Evolutionary conservation across 1,140 invertebrate genomes (phyloP).

Genomic region (Akabosia matsudoensis): DNA sequence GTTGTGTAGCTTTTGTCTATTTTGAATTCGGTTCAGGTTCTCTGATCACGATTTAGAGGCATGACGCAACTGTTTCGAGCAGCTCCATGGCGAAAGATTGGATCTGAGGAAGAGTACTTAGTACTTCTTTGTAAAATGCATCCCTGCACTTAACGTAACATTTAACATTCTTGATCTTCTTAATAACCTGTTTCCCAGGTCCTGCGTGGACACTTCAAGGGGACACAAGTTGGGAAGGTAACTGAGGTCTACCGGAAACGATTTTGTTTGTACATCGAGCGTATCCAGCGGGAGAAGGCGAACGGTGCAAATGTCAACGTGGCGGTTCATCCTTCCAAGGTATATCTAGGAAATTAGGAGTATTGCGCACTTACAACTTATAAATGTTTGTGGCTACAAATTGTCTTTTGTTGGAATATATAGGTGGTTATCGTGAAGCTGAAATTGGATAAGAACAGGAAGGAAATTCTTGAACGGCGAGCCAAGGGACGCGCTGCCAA

Average conservation of each 20-base stretch:
- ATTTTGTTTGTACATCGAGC: conserved; percentile 97
- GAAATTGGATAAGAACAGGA: conserved; percentile 98
- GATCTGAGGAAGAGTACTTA: conserved; percentile 60
- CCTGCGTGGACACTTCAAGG: conserved; percentile 96
- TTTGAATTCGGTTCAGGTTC: conserved; percentile 28
- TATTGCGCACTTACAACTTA: too few relatives aligned
- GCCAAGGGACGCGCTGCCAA: conserved; percentile 86
- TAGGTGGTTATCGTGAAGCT: conserved; percentile 96
- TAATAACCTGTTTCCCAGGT: conserved; percentile 67
- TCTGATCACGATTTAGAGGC: conserved; percentile 40
- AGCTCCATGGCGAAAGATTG: conserved; percentile 57
- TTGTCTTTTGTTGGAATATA: conserved; percentile 38
- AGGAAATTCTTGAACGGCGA: conserved; percentile 91
- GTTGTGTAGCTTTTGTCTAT: conserved; percentile 26
- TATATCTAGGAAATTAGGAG: conserved; percentile 50
- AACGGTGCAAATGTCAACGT: conserved; percentile 98
- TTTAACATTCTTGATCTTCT: not conserved
- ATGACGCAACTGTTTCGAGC: conserved; percentile 32
- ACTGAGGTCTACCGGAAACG: conserved; percentile 98
- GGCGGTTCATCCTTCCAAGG: conserved; percentile 97
- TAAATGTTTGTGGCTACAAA: not conserved
- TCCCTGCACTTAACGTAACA: too few relatives aligned
- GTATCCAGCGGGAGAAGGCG: conserved; percentile 97
- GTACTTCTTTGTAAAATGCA: not conserved
- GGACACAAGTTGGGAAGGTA: conserved; percentile 97